A percentile compares a stretch with the other conserved stretches of the same genome.
phyloP scores from a whole-genome alignment of 2,797 vertebrate genomes.

The Glyptemys insculpta region DNA sequence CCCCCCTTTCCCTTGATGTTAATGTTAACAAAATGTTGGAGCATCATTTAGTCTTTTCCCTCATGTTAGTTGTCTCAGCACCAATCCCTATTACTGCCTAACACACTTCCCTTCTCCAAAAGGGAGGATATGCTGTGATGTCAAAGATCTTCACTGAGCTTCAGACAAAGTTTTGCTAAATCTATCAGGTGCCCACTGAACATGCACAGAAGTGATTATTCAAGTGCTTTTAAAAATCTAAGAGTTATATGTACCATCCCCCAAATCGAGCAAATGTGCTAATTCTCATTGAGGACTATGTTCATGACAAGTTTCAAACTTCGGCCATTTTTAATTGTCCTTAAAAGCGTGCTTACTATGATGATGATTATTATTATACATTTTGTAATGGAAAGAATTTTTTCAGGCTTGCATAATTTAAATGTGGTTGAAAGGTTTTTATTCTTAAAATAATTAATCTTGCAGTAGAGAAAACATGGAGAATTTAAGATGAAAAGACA shows the following conservation, averaged over 20 bases:
- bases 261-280: not conserved
- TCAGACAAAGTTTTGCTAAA: not conserved
- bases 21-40: not conserved
- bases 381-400: not conserved
- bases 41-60: not conserved
- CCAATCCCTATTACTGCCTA: not conserved
- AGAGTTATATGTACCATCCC: not conserved
- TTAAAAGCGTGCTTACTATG: not conserved
- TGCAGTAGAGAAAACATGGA: not conserved
- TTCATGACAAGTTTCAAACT: slow-evolving; percentile 18
- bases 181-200: not conserved
- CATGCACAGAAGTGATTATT: not conserved
- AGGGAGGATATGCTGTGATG: not conserved
- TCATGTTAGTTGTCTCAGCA: not conserved
- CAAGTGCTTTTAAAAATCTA: not conserved
- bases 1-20: not conserved
- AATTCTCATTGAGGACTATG: not conserved
- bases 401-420: not conserved
- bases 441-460: not conserved
- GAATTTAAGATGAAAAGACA: not conserved
- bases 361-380: slow-evolving; percentile 3
- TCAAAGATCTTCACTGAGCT: not conserved
- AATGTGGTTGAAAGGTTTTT: not conserved
- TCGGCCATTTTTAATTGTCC: not conserved
- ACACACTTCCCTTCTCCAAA: not conserved